Conservation (phyloP, 1,140 invertebrate genomes). For the Lutraria rhynchaena region DNA sequence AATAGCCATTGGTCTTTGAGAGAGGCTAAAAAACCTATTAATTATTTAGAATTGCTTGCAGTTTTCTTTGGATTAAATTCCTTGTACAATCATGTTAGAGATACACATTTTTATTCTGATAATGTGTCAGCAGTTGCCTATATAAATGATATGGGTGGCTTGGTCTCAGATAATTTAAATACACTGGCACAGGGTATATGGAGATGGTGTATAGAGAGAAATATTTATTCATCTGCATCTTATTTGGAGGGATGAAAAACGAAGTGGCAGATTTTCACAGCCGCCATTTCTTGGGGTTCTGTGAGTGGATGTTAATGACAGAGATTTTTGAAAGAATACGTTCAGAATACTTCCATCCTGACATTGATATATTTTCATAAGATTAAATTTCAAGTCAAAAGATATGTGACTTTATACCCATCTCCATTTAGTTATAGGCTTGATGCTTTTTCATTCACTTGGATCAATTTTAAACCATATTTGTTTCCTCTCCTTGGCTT, state of each 20-base stretch:
- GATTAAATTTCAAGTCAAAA: slow-evolving; percentile 7
- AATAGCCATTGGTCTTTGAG: no score
- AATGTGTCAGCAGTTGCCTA: slow-evolving; percentile 27
- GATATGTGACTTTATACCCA: slow-evolving; percentile 21
- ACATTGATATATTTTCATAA: slow-evolving; percentile 32
- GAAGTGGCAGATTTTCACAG: slow-evolving; percentile 18
- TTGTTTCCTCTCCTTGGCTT: slow-evolving; percentile 22
- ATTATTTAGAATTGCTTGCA: slow-evolving; percentile 1
- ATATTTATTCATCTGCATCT: slow-evolving; percentile 37
- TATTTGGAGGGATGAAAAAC: slow-evolving; percentile 19
- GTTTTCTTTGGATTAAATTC: background rate
- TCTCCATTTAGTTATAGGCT: background rate
- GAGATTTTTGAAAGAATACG: slow-evolving; percentile 33
- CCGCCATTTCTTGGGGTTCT: slow-evolving; percentile 20
- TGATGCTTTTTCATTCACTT: slow-evolving; percentile 38
- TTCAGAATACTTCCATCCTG: slow-evolving; percentile 23
- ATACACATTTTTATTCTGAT: slow-evolving; percentile 32
- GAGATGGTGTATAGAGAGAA: slow-evolving; percentile 42
- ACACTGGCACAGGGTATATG: slow-evolving; percentile 28
- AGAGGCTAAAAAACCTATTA: background rate
- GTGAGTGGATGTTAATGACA: slow-evolving; percentile 26
- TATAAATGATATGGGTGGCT: slow-evolving; percentile 48
- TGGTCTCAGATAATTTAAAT: slow-evolving; percentile 23
- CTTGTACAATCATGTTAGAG: background rate
- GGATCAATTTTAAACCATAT: slow-evolving; percentile 22